A percentile compares a stretch with the other conserved stretches of the same genome.
Conservation (phyloP, 2,113 vertebrate genomes). For the Nesoenas mayeri region DNA sequence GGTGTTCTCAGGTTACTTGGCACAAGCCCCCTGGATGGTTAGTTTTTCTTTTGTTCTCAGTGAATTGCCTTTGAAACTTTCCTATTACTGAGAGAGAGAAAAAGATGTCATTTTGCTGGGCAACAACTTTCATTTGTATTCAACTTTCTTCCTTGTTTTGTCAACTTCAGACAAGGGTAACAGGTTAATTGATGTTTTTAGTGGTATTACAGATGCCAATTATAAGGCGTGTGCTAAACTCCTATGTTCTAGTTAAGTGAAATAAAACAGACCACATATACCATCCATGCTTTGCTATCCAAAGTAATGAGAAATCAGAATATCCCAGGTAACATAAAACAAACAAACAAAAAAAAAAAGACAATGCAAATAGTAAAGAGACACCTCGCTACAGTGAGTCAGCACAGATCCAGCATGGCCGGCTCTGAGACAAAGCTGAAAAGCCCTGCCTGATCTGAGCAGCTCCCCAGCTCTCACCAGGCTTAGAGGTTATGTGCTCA, state of each 20-base stretch:
- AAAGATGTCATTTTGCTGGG: neutral
- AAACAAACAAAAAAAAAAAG: neutral
- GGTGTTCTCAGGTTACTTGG: neutral
- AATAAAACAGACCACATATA: neutral
- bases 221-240: neutral
- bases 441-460: neutral
- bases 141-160: constrained; percentile 31
- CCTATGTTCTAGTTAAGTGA: neutral
- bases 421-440: neutral
- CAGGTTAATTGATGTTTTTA: constrained; percentile 52
- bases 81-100: neutral
- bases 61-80: neutral
- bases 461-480: neutral
- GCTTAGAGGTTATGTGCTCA: neutral
- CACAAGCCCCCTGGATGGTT: neutral
- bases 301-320: neutral
- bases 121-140: neutral
- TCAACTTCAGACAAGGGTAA: constrained; percentile 14
- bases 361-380: neutral
- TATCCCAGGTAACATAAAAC: neutral
- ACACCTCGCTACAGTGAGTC: neutral
- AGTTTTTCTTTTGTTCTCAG: neutral
- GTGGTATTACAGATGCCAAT: neutral
- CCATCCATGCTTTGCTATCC: neutral
- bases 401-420: neutral